Percentiles rank a stretch among this genome's conserved stretches.
Conservation (phyloP, 2,888 invertebrate species). For the Volucella inanis region DNA sequence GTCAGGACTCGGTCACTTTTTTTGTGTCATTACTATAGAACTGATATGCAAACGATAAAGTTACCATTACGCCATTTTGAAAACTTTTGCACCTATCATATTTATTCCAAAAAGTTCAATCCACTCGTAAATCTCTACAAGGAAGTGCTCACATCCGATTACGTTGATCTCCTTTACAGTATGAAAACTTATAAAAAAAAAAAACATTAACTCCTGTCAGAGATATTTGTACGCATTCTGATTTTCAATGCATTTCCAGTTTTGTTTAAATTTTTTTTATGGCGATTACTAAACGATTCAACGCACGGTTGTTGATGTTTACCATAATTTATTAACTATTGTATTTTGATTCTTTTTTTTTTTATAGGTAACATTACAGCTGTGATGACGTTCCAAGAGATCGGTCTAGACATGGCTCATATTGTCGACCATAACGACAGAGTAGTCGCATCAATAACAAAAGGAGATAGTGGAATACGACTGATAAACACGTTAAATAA, state of each 20-base stretch:
- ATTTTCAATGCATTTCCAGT: constrained; percentile 61
- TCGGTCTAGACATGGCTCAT: constrained; percentile 89
- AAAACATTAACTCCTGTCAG: constrained; percentile 16
- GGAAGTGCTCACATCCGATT: constrained; percentile 38
- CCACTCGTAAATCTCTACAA: constrained; percentile 29
- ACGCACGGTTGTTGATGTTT: constrained; percentile 30
- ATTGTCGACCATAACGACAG: constrained; percentile 88
- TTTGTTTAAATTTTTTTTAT: constrained; percentile 39
- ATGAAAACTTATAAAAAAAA: constrained; percentile 39
- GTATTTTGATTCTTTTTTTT: background rate
- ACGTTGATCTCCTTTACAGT: constrained; percentile 32
- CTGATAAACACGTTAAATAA: constrained; percentile 89
- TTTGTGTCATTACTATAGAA: too few relatives aligned
- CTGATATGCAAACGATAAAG: too few relatives aligned
- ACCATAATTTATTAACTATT: constrained; percentile 10
- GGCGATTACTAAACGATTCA: constrained; percentile 40
- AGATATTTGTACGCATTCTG: constrained; percentile 34
- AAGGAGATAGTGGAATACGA: constrained; percentile 86
- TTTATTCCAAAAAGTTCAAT: constrained; percentile 9
- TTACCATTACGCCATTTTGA: too few relatives aligned
- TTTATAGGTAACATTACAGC: constrained; percentile 90
- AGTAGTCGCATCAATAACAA: constrained; percentile 88
- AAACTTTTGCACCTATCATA: too few relatives aligned
- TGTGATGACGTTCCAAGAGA: constrained; percentile 91
- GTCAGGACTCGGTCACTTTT: too few relatives aligned